Evolutionary conservation across 2,113 vertebrate genomes (phyloP).

Genomic region (Puffinus mauretanicus): DNA sequence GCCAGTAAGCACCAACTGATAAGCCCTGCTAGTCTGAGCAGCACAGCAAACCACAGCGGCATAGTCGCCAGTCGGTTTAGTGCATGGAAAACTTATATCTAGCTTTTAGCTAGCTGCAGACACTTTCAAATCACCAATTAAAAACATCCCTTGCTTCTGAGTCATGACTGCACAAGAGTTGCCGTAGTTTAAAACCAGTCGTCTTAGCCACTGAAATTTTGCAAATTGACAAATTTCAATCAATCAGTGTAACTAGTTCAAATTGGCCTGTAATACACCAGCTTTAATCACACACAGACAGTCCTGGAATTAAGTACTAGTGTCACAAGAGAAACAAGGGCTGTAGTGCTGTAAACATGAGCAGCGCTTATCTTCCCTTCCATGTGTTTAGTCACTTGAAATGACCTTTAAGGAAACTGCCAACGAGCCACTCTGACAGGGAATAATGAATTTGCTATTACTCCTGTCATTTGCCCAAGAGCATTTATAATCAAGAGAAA

Average conservation of each 20-base stretch:
- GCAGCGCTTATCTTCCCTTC: background rate
- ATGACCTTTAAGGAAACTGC: background rate
- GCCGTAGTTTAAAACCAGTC: background rate
- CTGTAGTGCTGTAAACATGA: background rate
- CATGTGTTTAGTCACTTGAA: background rate
- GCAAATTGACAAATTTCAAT: background rate
- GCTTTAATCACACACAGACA: background rate
- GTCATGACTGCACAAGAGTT: background rate
- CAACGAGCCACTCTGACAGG: background rate
- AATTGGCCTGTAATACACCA: background rate
- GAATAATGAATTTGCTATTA: background rate
- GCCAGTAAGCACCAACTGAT: background rate
- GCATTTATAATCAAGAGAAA: background rate
- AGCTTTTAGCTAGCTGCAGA: background rate
- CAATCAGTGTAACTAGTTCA: background rate
- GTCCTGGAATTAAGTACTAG: background rate
- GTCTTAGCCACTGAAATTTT: background rate
- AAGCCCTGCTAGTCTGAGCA: background rate
- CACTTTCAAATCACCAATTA: background rate
- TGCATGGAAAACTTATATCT: background rate
- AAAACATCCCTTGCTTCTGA: background rate
- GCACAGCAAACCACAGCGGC: too few species aligned
- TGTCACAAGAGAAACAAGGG: background rate
- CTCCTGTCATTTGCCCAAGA: background rate
- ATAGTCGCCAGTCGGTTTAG: rapidly evolving